Evolutionary conservation across 2,113 vertebrate genomes (phyloP).

Genomic region (Gadus macrocephalus): DNA sequence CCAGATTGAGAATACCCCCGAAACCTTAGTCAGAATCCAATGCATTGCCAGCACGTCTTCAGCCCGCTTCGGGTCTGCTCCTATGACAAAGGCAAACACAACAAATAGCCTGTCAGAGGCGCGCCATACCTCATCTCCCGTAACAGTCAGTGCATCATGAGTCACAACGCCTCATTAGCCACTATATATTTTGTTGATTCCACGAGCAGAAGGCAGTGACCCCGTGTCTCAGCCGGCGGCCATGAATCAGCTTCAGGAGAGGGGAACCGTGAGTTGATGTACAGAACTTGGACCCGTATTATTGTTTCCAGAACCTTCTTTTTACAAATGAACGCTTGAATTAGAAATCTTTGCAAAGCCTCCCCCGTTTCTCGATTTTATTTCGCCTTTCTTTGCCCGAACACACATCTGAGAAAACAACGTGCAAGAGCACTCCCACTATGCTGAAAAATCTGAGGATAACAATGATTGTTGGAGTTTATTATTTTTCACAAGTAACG

Average conservation of each 20-base stretch:
- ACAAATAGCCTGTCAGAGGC: slow-evolving; percentile 40
- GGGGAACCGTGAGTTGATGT: slow-evolving; percentile 55
- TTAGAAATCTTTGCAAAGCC: slow-evolving; percentile 67
- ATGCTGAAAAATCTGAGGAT: slow-evolving; percentile 47
- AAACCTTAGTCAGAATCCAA: background rate
- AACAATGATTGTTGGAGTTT: slow-evolving; percentile 54
- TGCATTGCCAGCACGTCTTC: slow-evolving; percentile 22
- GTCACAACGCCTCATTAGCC: slow-evolving; percentile 60
- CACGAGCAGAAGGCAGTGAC: slow-evolving; percentile 57
- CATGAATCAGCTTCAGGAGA: slow-evolving; percentile 51
- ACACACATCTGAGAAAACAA: slow-evolving; percentile 55
- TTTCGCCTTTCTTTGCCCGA: slow-evolving; percentile 9
- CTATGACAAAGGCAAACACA: slow-evolving; percentile 15
- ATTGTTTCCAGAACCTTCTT: slow-evolving; percentile 69
- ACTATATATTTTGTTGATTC: slow-evolving; percentile 64
- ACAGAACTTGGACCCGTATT: slow-evolving; percentile 56
- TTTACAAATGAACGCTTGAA: slow-evolving; percentile 73
- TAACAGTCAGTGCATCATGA: slow-evolving; percentile 53
- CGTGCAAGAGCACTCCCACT: slow-evolving; percentile 49
- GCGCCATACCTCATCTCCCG: slow-evolving; percentile 52
- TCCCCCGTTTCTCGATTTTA: slow-evolving; percentile 31
- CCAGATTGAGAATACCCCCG: no score
- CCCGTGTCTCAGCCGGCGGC: slow-evolving; percentile 50
- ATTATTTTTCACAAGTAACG: slow-evolving; percentile 62
- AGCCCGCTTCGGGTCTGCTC: slow-evolving; percentile 18